Conservation (phyloP, 2,888 invertebrate species). For the Ellobium chinense region DNA sequence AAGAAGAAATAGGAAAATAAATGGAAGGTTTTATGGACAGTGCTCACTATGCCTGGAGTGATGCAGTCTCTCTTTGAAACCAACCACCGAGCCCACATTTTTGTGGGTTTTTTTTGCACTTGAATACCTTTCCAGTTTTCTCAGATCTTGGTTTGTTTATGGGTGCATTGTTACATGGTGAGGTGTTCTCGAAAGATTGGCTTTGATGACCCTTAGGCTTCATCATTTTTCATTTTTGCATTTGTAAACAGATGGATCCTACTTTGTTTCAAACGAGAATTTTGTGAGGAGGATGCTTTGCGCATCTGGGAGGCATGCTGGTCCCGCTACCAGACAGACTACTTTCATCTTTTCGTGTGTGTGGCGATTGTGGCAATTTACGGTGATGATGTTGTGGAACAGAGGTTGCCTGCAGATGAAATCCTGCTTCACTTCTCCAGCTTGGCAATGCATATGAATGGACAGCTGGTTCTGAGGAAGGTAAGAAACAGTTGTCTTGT, state of each 20-base stretch:
- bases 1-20: no score
- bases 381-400: conserved; percentile 90
- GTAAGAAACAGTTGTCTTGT: conserved; percentile 74
- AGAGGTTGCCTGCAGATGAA: conserved; percentile 94
- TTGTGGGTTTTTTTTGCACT: no score
- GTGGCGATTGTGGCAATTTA: conserved; percentile 95
- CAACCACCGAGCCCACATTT: no score
- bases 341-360: conserved; percentile 96
- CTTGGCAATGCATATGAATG: conserved; percentile 98
- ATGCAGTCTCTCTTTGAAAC: no score
- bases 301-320: conserved; percentile 98
- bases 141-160: no score
- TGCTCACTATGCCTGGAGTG: no score
- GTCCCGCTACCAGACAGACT: conserved; percentile 97
- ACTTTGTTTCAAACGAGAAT: conserved; percentile 92
- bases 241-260: conserved; percentile 89
- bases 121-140: no score
- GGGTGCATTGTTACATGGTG: no score
- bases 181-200: no score
- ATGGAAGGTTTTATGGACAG: no score
- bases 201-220: no score
- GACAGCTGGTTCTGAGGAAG: conserved; percentile 91
- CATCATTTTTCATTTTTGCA: not conserved
- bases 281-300: conserved; percentile 91
- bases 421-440: conserved; percentile 97